phyloP scores from a whole-genome alignment of 2,888 invertebrate species.

The Malthinus seriepunctatus region DNA sequence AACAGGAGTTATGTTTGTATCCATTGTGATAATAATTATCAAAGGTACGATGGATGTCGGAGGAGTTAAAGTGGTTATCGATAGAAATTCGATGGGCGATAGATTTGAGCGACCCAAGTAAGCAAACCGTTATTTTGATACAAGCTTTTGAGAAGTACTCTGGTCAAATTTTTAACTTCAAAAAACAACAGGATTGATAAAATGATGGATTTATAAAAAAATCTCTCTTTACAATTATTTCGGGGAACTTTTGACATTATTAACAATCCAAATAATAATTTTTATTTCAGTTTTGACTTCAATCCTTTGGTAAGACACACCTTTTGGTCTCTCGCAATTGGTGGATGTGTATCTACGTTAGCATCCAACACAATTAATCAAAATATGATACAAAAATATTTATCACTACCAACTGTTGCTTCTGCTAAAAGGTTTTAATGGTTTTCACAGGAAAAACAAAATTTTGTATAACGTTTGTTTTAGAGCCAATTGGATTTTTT shows the following conservation, averaged over 20 bases:
- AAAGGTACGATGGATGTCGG: conserved; percentile 76
- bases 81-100: conserved; percentile 68
- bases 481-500: conserved; percentile 68
- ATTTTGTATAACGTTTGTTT: conserved; percentile 35
- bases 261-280: too few species aligned
- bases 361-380: conserved; percentile 80
- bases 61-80: conserved; percentile 66
- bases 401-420: conserved; percentile 71
- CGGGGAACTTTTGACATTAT: too few species aligned
- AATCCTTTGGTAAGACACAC: conserved; percentile 81
- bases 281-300: conserved; percentile 67
- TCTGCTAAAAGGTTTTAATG: conserved; percentile 65
- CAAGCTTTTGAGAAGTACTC: too few species aligned
- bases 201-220: too few species aligned
- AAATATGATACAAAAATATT: conserved; percentile 83
- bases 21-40: conserved; percentile 71
- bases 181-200: too few species aligned
- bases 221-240: too few species aligned
- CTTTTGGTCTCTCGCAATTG: conserved; percentile 73
- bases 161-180: too few species aligned
- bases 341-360: conserved; percentile 76
- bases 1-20: conserved; percentile 74
- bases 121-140: too few species aligned
- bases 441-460: background rate
- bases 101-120: conserved; percentile 73